Base-by-base conservation (phyloP, 2,888 invertebrate species). In the Gastracanthus pulcherrimus region DNA sequence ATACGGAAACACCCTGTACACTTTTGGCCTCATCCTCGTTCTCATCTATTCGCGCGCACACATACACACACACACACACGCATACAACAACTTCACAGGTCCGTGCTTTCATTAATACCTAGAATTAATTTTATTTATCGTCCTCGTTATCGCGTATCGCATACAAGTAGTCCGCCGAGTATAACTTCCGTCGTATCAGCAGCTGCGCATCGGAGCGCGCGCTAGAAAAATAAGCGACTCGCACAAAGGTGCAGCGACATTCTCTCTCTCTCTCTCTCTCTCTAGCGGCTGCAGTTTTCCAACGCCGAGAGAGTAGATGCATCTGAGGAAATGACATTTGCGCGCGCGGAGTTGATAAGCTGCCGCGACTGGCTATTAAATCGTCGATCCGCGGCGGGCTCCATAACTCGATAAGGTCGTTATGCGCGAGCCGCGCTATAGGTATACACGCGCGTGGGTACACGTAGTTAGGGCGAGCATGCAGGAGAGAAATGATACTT, bases 251-350 rank as follows among this genome's bases (percentile, higher is more conserved):
- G n/a, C n/a, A 34, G 34, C 67, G 67, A 58, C 66, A 76, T 55
- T 76, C 76, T 9, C n/a, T n/a, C n/a, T n/a, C n/a, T n/a, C n/a
- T n/a, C n/a, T n/a, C n/a, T n/a, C n/a, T n/a, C n/a, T n/a, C n/a
- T n/a, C n/a, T n/a, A n/a, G 29, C 13, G 2, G 36, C 5, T 34
- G 34, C 23, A 23, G 26, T 58, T 67, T 38, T 29, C 31, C 16
- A 3, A 9, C 66, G 19, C 67, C 1, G n/a, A 11, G 13, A 26
- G n/a, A 19, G 64, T 6, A 11, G 77, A 48, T 41, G 64, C 51
- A 55, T 31, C 72, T n/a, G 29, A 62, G 75, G 67, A 80, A 80
- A 51, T 75, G 75, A 55, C 75, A 80, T 80, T 72, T 48, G 41
- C 69, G 11, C n/a, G 64, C 23, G 41, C 34, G 3, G 26, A 26